Percentiles rank a stretch among this genome's conserved stretches.
These are phyloP conservation scores for Gnathonemus longibarbis DNA, from an alignment of 2,113 vertebrate species.

Conservation along the genomic window DNA sequence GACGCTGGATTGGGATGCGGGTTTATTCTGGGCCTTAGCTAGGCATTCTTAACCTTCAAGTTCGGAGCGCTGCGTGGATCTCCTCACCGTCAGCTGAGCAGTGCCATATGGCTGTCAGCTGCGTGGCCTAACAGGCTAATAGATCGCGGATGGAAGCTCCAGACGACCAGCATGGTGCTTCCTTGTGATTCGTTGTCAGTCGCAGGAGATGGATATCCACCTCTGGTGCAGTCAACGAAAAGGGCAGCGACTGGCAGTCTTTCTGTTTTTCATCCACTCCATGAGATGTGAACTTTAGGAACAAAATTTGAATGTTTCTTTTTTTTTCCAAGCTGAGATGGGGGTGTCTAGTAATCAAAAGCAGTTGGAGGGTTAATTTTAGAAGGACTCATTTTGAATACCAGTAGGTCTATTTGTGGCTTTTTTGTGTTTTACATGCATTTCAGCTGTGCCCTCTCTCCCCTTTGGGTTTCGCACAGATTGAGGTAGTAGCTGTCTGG, in stretches of 20 bases:
- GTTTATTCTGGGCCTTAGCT: background rate
- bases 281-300: background rate
- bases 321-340: background rate
- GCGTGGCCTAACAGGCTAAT: background rate
- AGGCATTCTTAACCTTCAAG: background rate
- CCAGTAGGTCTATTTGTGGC: background rate
- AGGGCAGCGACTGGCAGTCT: background rate
- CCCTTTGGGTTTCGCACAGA: conserved; percentile 6
- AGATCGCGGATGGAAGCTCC: background rate
- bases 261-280: conserved; percentile 17
- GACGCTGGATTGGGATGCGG: background rate
- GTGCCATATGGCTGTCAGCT: background rate
- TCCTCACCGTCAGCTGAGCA: background rate
- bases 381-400: conserved; percentile 32
- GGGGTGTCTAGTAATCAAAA: conserved; percentile 30
- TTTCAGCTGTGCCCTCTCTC: background rate
- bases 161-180: background rate
- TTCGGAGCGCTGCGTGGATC: background rate
- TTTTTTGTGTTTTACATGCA: background rate
- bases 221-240: too few species aligned
- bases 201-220: too few species aligned
- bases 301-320: background rate
- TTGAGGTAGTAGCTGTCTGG: conserved; percentile 37
- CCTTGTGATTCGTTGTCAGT: background rate
- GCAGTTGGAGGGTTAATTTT: background rate